Base-by-base conservation (phyloP, 2,888 invertebrate genomes). In the Encarsia formosa region DNA sequence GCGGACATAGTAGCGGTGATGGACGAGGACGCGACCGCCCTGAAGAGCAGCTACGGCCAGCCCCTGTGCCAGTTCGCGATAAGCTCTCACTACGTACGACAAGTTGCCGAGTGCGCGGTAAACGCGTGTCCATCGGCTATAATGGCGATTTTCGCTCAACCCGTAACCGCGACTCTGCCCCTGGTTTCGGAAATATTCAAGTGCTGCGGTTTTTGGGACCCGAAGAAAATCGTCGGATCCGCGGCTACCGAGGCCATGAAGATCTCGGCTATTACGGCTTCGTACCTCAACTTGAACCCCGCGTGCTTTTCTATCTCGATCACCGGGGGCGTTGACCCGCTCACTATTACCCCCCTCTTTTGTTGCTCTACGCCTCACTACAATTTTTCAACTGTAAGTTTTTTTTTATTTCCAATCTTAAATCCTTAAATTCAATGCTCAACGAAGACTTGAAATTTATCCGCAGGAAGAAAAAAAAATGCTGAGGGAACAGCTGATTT, bases 1-100 rank as follows among this genome's bases (percentile, higher is more conserved):
- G 46, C 60, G 39, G 65, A 70, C 42, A 65, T 71, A 26, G 60
- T 71, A n/a, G 71, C 68, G 11, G 52, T 71, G 38, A 66, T 71
- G 67, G 69, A 71, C 39, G 67, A 70, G 40, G 69, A 71, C 39
- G 67, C 70, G 40, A 56, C 56, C 4, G 62, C 71, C 49, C 55
- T 61, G 24, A 42, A 55, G 2, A 39, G 57, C 38, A 57, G 61
- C 15, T 43, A 59, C 29, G 31, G 44, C n/a, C 60, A 51, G 9
- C 58, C 62, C 8, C 43, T 47, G 6, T 47, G 51, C 2, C 68
- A 70, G 52, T 66, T 71, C 24, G 29, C 54, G 9, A 51, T 44
- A 18, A 56, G 61, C 3, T 59, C 61, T 5, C 42, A 46, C 45
- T 70, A 71, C 26, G 62, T 69, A n/a, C 46, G 52, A 22, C 56